phyloP scores from a whole-genome alignment of 2,797 vertebrate genomes.

The Neoniphon sammara region DNA sequence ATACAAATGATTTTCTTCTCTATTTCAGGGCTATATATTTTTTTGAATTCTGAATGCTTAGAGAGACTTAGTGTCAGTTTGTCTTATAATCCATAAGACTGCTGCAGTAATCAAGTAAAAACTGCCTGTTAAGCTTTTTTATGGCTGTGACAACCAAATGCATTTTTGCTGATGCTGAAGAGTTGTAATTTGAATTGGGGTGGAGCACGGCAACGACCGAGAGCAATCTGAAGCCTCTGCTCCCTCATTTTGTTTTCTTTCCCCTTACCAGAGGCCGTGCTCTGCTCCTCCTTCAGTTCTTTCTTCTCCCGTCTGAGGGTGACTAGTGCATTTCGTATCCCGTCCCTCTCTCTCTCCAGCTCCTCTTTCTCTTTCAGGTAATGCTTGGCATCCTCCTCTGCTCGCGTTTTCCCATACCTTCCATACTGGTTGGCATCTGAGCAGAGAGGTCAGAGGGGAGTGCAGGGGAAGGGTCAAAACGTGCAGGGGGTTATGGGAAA shows the following conservation, averaged over 20 bases:
- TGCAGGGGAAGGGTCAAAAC: slow-evolving; percentile 66
- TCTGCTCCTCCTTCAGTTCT: slow-evolving; percentile 88
- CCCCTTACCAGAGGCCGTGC: slow-evolving; percentile 84
- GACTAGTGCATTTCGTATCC: slow-evolving; percentile 86
- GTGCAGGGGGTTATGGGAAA: slow-evolving; percentile 72
- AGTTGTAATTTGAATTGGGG: background rate
- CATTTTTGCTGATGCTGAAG: background rate
- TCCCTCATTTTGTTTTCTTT: slow-evolving; percentile 1
- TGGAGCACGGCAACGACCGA: background rate
- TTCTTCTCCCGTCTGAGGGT: slow-evolving; percentile 89
- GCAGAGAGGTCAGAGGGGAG: slow-evolving; percentile 26
- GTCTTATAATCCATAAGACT: background rate
- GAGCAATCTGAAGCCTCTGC: slow-evolving; percentile 4
- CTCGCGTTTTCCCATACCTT: slow-evolving; percentile 95
- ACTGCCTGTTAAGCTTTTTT: background rate
- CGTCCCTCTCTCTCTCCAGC: slow-evolving; percentile 90
- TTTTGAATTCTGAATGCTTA: no score
- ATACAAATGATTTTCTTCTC: background rate
- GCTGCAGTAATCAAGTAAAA: background rate
- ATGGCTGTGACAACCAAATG: background rate
- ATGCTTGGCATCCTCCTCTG: slow-evolving; percentile 92
- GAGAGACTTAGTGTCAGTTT: no score
- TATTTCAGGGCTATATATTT: background rate
- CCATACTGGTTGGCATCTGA: slow-evolving; percentile 92
- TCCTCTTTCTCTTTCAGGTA: slow-evolving; percentile 92